Evolutionary conservation across 2,888 invertebrate species (phyloP), one percentile per base, ranked within the genome.

Genomic region (Drosophila yooni): DNA sequence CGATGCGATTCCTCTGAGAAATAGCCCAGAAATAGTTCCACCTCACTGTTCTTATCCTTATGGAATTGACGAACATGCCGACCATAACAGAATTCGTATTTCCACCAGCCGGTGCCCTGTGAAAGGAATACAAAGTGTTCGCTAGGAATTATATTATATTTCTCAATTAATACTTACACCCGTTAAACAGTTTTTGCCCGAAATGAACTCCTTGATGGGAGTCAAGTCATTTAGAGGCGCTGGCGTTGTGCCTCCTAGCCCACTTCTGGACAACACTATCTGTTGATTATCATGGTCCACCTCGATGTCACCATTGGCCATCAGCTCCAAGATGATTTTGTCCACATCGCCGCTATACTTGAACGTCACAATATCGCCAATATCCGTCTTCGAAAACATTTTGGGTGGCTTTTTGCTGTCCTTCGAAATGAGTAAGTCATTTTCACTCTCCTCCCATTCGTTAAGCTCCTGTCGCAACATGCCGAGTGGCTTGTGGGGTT

Each of bases 91-190:
- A 99, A 98, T 94, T 99, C 98, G 93, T 98, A 99, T 91, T 96
- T 97, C 98, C 99, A 99, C 99, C 99, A 99, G 0, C 99, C 99
- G 21, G 96, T 95, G 11, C 99, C 99, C 96, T 98, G 88, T 1
- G 48, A 29, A 29, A 6, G 21, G 15, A 48, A 40, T 10, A n/a
- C 5, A 10, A 43, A 36, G 8, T 1, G 31, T 57, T 10, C 69
- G 2, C 3, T 7, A n/a, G 1, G 48, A 31, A 13, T 8, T 7
- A 11, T 1, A 0, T n/a, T 2, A 10, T 5, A 3, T 7, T 8
- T 0, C 38, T 18, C 27, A 50, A 27, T 15, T 25, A 15, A 33
- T 36, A 83, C 88, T 94, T 93, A 97, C 97, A 86, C 98, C 98
- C 90, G 96, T 96, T 5, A 99, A 94, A 91, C 98, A 99, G 89